Evolutionary conservation across 2,888 invertebrate species (phyloP).

Genomic region (Xanthia togata): DNA sequence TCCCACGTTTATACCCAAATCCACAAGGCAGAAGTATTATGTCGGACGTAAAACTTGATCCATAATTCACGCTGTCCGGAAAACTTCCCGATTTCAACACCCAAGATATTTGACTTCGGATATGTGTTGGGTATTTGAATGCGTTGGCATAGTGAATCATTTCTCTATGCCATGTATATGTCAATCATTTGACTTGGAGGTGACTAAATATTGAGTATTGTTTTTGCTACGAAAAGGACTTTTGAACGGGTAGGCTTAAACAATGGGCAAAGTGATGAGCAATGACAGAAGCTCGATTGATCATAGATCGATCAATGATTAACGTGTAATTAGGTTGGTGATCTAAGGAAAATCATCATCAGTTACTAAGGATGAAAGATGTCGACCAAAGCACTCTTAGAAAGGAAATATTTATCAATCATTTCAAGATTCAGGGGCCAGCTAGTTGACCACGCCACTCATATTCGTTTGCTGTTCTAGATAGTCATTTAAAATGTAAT

Average conservation of each 20-base stretch:
- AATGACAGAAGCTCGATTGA: conserved; percentile 1
- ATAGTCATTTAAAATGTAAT: conserved; percentile 1
- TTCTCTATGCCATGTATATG: conserved; percentile 13
- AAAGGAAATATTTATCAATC: not conserved
- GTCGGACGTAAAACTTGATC: conserved; percentile 50
- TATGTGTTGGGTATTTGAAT: conserved; percentile 34
- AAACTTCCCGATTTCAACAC: conserved; percentile 52
- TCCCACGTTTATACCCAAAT: conserved; percentile 48
- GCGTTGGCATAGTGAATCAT: conserved; percentile 40
- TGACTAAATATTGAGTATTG: conserved; percentile 35
- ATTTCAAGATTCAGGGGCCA: not conserved
- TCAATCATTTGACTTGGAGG: conserved; percentile 18
- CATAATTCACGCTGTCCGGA: conserved; percentile 54
- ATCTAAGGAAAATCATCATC: not conserved
- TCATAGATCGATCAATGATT: conserved; percentile 5
- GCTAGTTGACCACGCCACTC: not conserved
- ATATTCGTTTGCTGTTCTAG: not conserved
- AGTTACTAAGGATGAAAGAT: not conserved
- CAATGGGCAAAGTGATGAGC: conserved; percentile 35
- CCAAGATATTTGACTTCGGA: conserved; percentile 30
- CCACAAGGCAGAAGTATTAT: conserved; percentile 37
- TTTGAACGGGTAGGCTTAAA: conserved; percentile 2
- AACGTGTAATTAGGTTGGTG: not conserved
- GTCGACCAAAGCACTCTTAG: not conserved
- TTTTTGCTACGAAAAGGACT: conserved; percentile 5